Base-by-base conservation (phyloP, 2,797 vertebrate species). In the Cossypha caffra region DNA sequence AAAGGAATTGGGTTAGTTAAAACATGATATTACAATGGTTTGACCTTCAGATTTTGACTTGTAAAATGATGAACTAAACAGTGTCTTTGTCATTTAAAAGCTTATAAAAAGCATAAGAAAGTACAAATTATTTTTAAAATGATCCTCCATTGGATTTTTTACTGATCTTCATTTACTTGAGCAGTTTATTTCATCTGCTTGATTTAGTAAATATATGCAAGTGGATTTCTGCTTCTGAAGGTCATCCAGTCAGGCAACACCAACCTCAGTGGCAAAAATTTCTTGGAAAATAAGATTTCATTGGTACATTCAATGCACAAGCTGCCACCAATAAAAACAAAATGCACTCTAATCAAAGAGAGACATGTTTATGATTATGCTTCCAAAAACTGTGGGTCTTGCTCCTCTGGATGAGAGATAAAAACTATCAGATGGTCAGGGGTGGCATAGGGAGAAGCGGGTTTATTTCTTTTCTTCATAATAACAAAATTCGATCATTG, bases 321-420 rank as follows among this genome's bases (percentile, higher is more conserved):
- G 35, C 25, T 88, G 74, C 25, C 31, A 78, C 59, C 43, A 72
- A 76, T 88, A 75, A 90, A 93, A 77, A 0, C 19, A 54, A 90
- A 93, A 84, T 51, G 11, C 16, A 21, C 11, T 58, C 38, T 78
- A 78, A 88, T 78, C 55, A 84, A 80, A 82, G 59, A 78, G n/a
- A 94, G 14, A 57, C 8, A 21, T 2, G 0, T 67, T 83, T 52
- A 63, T 59, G 40, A 73, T 77, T 75, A 64, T 72, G n/a, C 33
- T 94, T 94, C 74, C n/a, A 86, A 88, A 96, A 88, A n/a, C 14
- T 62, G 23, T 84, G 61, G 86, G 69, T 72, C 51, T 25, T 43
- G 23, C 5, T 96, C 10, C 21, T 86, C 62, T 95, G 76, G 31
- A 88, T 78, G n/a, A 88, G 5, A 11, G 25, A 90, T 61, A 75